Evolutionary conservation across 1,140 invertebrate species (phyloP), one percentile per base, ranked within the genome.

Genomic region (Linepithema humile): DNA sequence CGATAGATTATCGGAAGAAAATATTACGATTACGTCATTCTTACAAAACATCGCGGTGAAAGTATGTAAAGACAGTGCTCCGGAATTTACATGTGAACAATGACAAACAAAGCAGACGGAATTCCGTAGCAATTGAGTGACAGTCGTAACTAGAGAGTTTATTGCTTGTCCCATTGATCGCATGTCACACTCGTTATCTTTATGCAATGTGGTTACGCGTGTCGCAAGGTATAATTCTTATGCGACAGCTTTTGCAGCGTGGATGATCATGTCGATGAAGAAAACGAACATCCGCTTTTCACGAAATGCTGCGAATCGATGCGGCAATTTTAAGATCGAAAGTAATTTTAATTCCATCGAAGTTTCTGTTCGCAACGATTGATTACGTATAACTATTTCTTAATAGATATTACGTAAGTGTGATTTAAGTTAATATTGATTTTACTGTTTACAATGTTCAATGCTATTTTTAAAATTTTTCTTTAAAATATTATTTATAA

Each of bases 21-120:
- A 38, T 50, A 26, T 55, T 35, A 48, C 12, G 29, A 35, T 64
- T 77, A 57, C n/a, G 65, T 2, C 43, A 20, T 35, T 65, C 29
- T 69, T 38, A n/a, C 23, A 26, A n/a, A 78, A 23, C 5, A 35
- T 43, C 23, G 26, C 50, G 60, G 86, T 87, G 86, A 87, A 87
- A 87, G 86, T 87, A 59, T 60, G 57, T 38, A 67, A 72, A 50
- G 70, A 87, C 86, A 77, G 57, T 72, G 80, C 26, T 72, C 80
- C 50, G 80, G 80, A 87, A 87, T 87, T 87, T 83, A 48, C 60
- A 86, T 67, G 72, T 43, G 17, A 29, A 57, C 70, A 84, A 84
- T 84, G 80, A 87, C 62, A 78, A 86, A 87, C 83, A 69, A 65
- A 62, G 60, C 26, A 35, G 23, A 23, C 67, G 69, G 60, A 29